Evolutionary conservation across 2,797 vertebrate species (phyloP), one percentile per base, ranked within the genome.

Genomic region (Echeneis naucrates): DNA sequence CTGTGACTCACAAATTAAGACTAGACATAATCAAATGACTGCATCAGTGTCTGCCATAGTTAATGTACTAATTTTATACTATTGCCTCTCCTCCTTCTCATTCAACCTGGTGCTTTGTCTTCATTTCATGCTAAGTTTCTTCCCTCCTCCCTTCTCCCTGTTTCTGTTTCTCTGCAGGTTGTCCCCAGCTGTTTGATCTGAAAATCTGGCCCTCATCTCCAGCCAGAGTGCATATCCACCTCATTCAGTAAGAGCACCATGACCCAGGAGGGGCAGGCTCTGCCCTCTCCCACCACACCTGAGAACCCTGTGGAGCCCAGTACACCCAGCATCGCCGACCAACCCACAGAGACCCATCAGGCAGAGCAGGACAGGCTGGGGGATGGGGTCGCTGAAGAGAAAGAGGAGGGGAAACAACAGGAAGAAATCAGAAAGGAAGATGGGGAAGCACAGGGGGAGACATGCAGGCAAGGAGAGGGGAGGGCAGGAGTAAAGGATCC

Each of bases 181-280:
- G 59, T 68, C 54, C 27, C 38, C 56, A 47, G 62, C 57, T 65
- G 72, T 72, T 72, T 75, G 68, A 75, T 71, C 68, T 66, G 21
- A 80, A 68, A 62, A 35, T 69, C 65, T 56, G 73, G 57, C 83
- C 68, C 55, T 70, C 58, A 54, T 66, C 68, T 76, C 68, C 42
- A 47, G 75, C 85, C 55, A 40, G 75, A 78, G 63, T 75, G 48
- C 70, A 85, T 80, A 24, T 48, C 75, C 56, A n/a, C 67, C 61
- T 44, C 64, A 68, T 47, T 75, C 66, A 73, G 78, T 71, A 65
- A 78, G 84, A 88, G 65, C 90, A 93, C 80, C 93, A 95, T 95
- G 95, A 95, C 92, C 91, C 92, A 94, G 93, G 94, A 94, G 92
- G 94, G 94, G 90, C 93, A 93, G 87, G 84, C 87, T 84, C 89